These are phyloP conservation scores for Hozukius guyotensis DNA, from an alignment of 2,797 vertebrate genomes.

Conservation along the genomic window DNA sequence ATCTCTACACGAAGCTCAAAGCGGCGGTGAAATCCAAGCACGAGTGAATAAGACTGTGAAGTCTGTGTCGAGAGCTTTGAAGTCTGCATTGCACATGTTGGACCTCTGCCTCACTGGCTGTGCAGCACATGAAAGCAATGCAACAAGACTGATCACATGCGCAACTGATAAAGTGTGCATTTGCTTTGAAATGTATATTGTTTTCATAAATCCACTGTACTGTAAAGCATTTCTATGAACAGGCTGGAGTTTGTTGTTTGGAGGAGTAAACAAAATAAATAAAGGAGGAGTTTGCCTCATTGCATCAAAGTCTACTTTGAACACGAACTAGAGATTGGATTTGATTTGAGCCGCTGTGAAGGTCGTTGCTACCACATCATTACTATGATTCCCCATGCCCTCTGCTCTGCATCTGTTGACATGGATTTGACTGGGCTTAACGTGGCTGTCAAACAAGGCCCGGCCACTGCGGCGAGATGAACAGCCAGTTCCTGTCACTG, in stretches of 20 bases:
- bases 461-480: constrained; percentile 46
- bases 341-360: constrained; percentile 35
- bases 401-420: constrained; percentile 52
- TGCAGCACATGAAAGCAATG: constrained; percentile 28
- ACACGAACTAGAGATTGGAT: constrained; percentile 5
- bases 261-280: constrained; percentile 17
- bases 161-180: not conserved
- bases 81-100: constrained; percentile 19
- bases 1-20: constrained; percentile 78
- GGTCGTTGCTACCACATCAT: constrained; percentile 17
- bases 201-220: constrained; percentile 18
- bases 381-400: constrained; percentile 24
- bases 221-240: constrained; percentile 11
- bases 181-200: constrained; percentile 37
- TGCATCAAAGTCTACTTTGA: not conserved
- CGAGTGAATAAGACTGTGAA: constrained; percentile 61
- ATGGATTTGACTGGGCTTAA: constrained; percentile 55
- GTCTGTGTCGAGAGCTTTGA: constrained; percentile 22
- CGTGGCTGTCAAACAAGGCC: constrained; percentile 52
- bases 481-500: constrained; percentile 70
- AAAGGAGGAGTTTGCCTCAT: constrained; percentile 17
- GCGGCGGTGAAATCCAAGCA: constrained; percentile 78
- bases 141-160: constrained; percentile 11
- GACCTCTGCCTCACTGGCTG: constrained; percentile 3
- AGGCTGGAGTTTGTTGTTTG: not conserved